Base-by-base conservation (phyloP, 2,888 invertebrate species). In the Micoletzkya japonica region DNA sequence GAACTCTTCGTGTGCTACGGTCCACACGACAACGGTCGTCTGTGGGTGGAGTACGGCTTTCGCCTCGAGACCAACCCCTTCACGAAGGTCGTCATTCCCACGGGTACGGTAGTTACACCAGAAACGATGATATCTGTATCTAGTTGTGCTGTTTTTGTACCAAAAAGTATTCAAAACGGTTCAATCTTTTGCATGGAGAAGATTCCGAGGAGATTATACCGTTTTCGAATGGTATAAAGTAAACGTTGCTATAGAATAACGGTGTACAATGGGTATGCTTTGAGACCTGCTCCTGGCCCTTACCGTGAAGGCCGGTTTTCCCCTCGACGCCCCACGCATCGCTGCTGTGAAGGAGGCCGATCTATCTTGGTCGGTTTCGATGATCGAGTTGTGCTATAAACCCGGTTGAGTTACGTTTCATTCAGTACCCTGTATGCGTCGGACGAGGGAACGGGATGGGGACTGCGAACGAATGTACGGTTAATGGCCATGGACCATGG, bases 21-120 rank as follows among this genome's bases (percentile, higher is more conserved):
- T 28, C 81, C 85, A 28, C 87, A 87, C 78, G 84, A 85, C 73
- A 88, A 87, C 74, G 75, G 78, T 4, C 82, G 82, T 14, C 82
- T 88, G 10, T 81, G 87, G 66, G 60, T 87, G 39, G 86, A 87
- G 69, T 88, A 88, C 77, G 88, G 88, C 3, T 88, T 88, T 78
- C 81, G 80, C 24, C 71, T 87, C 24, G 80, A 80, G n/a, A 72
- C 79, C 26, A 87, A 87, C 73, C 73, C 80, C 17, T 73, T 77
- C 68, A 77, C 76, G 20, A 79, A 77, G 26, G 79, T 83, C 26
- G 34, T 72, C 20, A 70, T 83, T 20, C 73, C 79, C 0, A 70
- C 75, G 30, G 80, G 82, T 81, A 20, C 20, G 20, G 44, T 44
- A 44, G n/a, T n/a, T n/a, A n/a, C n/a, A n/a, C n/a, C n/a, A n/a